Conservation (phyloP, 2,888 invertebrate species). For the Thelaira solivaga region DNA sequence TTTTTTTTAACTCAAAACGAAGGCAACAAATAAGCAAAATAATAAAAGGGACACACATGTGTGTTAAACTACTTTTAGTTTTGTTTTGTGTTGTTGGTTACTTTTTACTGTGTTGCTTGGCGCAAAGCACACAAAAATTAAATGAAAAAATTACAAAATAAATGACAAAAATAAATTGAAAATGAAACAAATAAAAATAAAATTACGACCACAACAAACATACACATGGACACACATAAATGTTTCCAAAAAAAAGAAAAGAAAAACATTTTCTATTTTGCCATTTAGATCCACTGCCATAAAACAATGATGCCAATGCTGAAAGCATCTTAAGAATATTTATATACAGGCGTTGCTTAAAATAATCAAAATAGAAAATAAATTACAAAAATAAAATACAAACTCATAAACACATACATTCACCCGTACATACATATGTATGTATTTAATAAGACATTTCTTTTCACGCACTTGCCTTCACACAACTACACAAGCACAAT, state of each 20-base stretch:
- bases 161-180: conserved; percentile 75
- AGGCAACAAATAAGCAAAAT: conserved; percentile 29
- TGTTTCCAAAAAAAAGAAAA: neutral
- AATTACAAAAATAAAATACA: conserved; percentile 11
- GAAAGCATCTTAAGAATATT: conserved; percentile 27
- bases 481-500: no score
- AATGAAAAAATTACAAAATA: conserved; percentile 66
- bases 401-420: neutral
- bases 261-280: neutral
- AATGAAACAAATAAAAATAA: conserved; percentile 72
- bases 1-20: conserved; percentile 28
- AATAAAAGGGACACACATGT: conserved; percentile 69
- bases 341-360: conserved; percentile 36
- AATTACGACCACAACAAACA: conserved; percentile 29
- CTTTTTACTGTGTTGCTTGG: conserved; percentile 61
- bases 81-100: conserved; percentile 35
- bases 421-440: neutral
- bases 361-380: conserved; percentile 30
- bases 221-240: neutral
- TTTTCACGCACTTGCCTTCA: no score
- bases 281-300: neutral
- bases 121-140: conserved; percentile 46
- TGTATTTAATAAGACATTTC: no score
- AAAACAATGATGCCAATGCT: conserved; percentile 36
- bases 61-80: conserved; percentile 66